These are phyloP conservation scores for Pyxicephalus adspersus DNA, from an alignment of 2,113 vertebrate species.

Conservation along the genomic window DNA sequence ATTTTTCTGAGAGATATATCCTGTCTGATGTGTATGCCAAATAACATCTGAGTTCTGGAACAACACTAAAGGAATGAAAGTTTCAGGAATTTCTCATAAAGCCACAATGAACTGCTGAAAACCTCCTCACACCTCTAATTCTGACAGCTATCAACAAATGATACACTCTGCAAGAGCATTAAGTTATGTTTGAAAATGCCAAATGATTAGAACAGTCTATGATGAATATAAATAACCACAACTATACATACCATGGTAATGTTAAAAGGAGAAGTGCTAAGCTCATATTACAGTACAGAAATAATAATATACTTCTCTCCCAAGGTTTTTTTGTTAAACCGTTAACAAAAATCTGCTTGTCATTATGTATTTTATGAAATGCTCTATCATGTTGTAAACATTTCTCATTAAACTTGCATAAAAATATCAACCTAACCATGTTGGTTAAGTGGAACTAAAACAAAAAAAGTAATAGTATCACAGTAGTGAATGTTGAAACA, in stretches of 20 bases:
- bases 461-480: background rate
- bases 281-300: background rate
- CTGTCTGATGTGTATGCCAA: conserved; percentile 12
- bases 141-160: conserved; percentile 34
- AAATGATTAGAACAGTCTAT: conserved; percentile 13
- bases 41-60: conserved; percentile 25
- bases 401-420: background rate
- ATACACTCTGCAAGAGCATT: conserved; percentile 18
- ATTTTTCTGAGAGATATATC: conserved; percentile 24
- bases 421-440: background rate
- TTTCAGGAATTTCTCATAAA: conserved; percentile 24
- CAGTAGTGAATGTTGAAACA: background rate
- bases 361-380: background rate
- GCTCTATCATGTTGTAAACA: background rate
- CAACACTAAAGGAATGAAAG: conserved; percentile 9
- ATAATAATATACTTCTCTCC: background rate
- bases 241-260: background rate
- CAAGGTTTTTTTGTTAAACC: background rate
- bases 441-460: background rate
- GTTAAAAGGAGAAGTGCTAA: background rate
- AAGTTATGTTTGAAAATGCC: conserved; percentile 17
- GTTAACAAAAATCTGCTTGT: background rate
- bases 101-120: conserved; percentile 42
- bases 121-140: conserved; percentile 33
- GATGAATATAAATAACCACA: background rate